Evolutionary conservation across 2,888 invertebrate genomes (phyloP).

Genomic region (Sclerodermus sp.): DNA sequence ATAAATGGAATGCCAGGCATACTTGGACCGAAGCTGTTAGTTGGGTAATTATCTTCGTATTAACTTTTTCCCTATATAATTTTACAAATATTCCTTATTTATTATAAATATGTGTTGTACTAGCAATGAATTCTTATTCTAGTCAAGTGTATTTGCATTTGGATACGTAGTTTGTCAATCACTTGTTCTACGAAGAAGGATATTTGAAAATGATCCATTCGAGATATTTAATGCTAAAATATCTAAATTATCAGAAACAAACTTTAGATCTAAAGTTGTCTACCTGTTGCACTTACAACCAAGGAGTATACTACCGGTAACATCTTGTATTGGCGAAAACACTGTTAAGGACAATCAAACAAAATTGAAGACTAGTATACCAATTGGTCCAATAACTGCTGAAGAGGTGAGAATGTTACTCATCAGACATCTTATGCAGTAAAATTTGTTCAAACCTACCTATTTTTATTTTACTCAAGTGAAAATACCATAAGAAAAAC

Average conservation of each 20-base stretch:
- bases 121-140: slow-evolving; percentile 33
- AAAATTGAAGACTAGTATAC: slow-evolving; percentile 15
- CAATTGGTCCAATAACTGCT: slow-evolving; percentile 45
- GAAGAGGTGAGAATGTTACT: slow-evolving; percentile 50
- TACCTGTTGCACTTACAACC: slow-evolving; percentile 35
- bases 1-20: slow-evolving; percentile 43
- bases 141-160: slow-evolving; percentile 66
- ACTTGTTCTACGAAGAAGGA: slow-evolving; percentile 51
- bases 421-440: slow-evolving; percentile 28
- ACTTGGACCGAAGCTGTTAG: slow-evolving; percentile 49
- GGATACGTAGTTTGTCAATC: slow-evolving; percentile 69
- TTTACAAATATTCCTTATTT: background rate
- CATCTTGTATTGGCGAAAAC: slow-evolving; percentile 30
- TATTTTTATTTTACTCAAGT: too few species aligned
- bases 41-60: slow-evolving; percentile 39
- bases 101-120: background rate
- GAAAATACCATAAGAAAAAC: background rate
- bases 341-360: slow-evolving; percentile 7
- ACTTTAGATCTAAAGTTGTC: slow-evolving; percentile 26
- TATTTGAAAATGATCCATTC: slow-evolving; percentile 33
- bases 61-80: too few species aligned
- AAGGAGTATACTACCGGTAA: slow-evolving; percentile 34
- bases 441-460: too few species aligned
- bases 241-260: slow-evolving; percentile 25
- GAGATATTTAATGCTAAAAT: slow-evolving; percentile 30